Percentiles rank a stretch among this genome's conserved stretches.
These are phyloP conservation scores for Dicyrtomina minuta DNA, from an alignment of 2,888 invertebrate species.

Conservation along the genomic window DNA sequence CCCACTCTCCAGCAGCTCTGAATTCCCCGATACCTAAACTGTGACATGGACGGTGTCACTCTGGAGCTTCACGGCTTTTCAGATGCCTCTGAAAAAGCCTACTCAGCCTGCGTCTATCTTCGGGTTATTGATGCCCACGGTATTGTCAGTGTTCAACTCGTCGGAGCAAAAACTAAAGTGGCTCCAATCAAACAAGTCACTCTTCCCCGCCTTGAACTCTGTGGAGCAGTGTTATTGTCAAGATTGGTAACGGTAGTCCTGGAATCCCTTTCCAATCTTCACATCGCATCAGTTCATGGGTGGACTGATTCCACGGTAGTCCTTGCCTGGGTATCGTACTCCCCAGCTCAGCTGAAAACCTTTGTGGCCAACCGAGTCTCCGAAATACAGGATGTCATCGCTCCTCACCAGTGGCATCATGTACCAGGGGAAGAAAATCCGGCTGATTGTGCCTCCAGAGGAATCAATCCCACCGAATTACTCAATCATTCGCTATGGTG, in stretches of 20 bases:
- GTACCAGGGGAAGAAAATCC: no score
- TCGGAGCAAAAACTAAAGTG: slow-evolving; percentile 50
- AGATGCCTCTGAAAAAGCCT: slow-evolving; percentile 21
- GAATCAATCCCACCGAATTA: slow-evolving; percentile 17
- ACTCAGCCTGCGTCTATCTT: slow-evolving; percentile 16
- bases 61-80: slow-evolving; percentile 15
- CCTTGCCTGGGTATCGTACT: no score
- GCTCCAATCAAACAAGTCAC: slow-evolving; percentile 39
- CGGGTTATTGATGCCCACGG: no score
- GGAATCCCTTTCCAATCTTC: no score
- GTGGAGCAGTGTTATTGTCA: slow-evolving; percentile 49
- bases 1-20: not conserved
- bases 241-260: no score
- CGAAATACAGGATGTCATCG: no score
- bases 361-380: no score
- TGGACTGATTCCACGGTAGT: no score
- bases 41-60: not conserved
- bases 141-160: not conserved
- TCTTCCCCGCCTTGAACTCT: slow-evolving; percentile 52
- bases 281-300: no score
- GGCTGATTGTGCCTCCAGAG: slow-evolving; percentile 50
- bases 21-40: not conserved
- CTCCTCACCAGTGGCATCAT: no score
- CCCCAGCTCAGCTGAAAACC: no score
- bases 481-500: slow-evolving; percentile 20